Conservation (phyloP, 2,797 vertebrate species). For the Merluccius polli region DNA sequence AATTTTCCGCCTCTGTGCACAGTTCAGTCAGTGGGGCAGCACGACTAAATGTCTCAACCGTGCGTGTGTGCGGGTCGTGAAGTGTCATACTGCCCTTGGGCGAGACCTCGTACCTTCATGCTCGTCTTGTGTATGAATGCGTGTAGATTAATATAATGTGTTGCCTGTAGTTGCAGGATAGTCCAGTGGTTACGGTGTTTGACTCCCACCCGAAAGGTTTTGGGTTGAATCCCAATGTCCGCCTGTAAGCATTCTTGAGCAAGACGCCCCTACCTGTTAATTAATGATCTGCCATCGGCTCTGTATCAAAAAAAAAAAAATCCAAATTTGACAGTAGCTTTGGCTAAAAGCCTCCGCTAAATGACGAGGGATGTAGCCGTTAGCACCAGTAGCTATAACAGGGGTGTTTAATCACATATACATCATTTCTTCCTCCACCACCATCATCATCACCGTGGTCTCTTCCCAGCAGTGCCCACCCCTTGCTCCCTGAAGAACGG, state of each 20-base stretch:
- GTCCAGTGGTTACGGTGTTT: not conserved
- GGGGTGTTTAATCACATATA: too few relatives aligned
- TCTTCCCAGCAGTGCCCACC: slow-evolving; percentile 65
- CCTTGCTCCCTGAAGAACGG: slow-evolving; percentile 85
- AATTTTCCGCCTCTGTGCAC: not conserved
- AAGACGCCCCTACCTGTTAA: not conserved
- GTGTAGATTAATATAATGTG: not conserved
- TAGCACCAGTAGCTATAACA: too few relatives aligned
- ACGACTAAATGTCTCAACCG: not conserved
- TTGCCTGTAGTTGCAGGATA: not conserved
- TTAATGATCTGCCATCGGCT: not conserved
- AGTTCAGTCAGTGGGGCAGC: not conserved
- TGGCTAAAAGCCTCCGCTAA: too few relatives aligned
- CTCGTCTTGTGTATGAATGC: not conserved
- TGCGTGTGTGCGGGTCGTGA: not conserved
- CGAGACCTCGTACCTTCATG: not conserved
- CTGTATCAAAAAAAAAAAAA: not conserved
- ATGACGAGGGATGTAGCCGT: too few relatives aligned
- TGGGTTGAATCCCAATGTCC: not conserved
- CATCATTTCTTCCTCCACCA: not conserved
- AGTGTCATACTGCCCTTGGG: not conserved
- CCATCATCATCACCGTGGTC: too few relatives aligned
- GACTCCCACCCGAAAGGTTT: not conserved
- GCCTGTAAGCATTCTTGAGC: not conserved
- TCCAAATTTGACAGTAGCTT: too few relatives aligned